Evolutionary conservation across 2,113 vertebrate species (phyloP).

Genomic region (Cromileptes altivelis): DNA sequence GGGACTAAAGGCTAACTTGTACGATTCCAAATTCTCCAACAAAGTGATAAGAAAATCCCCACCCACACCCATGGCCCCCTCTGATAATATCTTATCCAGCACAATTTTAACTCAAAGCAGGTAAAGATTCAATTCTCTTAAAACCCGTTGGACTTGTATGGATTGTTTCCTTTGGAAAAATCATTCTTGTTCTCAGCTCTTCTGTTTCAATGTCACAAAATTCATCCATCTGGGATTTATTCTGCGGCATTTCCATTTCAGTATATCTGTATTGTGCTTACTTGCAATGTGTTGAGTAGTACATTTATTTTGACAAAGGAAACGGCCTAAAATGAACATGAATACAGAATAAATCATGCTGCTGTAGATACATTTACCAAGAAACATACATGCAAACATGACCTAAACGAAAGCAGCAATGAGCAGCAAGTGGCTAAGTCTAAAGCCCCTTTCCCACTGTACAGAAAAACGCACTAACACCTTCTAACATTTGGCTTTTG

Average conservation of each 20-base stretch:
- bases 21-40: slow-evolving; percentile 62
- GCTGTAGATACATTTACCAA: background rate
- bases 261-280: background rate
- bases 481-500: too few relatives aligned
- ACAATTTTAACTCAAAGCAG: slow-evolving; percentile 51
- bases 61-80: slow-evolving; percentile 35
- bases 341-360: background rate
- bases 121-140: slow-evolving; percentile 45
- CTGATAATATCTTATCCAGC: slow-evolving; percentile 57
- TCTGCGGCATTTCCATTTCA: background rate
- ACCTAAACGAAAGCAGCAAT: too few relatives aligned
- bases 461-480: too few relatives aligned
- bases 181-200: slow-evolving; percentile 9
- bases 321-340: background rate
- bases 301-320: background rate
- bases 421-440: too few relatives aligned
- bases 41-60: slow-evolving; percentile 53
- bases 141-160: slow-evolving; percentile 40
- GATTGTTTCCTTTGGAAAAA: slow-evolving; percentile 34
- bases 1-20: slow-evolving; percentile 50
- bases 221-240: slow-evolving; percentile 11
- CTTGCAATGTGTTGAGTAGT: background rate
- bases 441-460: too few relatives aligned
- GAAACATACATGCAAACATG: background rate
- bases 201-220: slow-evolving; percentile 16